Evolutionary conservation across 1,140 invertebrate species (phyloP).

Genomic region (Sarcophaga peregrina): DNA sequence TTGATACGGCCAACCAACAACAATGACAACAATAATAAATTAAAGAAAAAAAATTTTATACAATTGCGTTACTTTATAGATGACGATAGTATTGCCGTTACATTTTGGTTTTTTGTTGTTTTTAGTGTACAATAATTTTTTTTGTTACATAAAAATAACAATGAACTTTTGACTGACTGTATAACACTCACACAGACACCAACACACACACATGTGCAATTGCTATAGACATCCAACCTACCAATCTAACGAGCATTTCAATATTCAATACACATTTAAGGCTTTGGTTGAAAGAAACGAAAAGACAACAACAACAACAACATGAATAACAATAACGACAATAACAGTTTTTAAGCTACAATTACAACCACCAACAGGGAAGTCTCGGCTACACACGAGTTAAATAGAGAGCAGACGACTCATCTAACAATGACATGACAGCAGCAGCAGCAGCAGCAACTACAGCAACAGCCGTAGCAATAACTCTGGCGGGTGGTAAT

Average conservation of each 20-base stretch:
- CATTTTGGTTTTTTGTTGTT: background rate
- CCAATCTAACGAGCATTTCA: background rate
- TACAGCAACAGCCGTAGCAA: background rate
- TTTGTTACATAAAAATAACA: constrained; percentile 21
- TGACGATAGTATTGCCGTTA: too few species aligned
- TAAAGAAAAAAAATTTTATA: background rate
- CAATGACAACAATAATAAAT: background rate
- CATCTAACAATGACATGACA: too few species aligned
- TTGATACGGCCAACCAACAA: background rate
- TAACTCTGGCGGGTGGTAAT: background rate
- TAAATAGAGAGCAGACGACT: too few species aligned
- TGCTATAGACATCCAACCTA: background rate
- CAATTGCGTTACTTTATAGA: background rate
- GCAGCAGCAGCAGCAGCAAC: too few species aligned
- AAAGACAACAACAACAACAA: too few species aligned
- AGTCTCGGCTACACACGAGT: too few species aligned
- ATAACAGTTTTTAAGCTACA: too few species aligned
- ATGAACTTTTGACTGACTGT: constrained; percentile 19
- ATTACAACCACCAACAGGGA: too few species aligned
- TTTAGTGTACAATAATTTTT: background rate
- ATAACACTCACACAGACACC: too few species aligned
- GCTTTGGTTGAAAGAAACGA: background rate
- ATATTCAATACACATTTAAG: background rate
- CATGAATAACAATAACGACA: too few species aligned
- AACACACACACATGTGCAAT: too few species aligned